These are phyloP conservation scores for Megalurothrips usitatus DNA, from an alignment of 2,888 invertebrate species.

Conservation along the genomic window DNA sequence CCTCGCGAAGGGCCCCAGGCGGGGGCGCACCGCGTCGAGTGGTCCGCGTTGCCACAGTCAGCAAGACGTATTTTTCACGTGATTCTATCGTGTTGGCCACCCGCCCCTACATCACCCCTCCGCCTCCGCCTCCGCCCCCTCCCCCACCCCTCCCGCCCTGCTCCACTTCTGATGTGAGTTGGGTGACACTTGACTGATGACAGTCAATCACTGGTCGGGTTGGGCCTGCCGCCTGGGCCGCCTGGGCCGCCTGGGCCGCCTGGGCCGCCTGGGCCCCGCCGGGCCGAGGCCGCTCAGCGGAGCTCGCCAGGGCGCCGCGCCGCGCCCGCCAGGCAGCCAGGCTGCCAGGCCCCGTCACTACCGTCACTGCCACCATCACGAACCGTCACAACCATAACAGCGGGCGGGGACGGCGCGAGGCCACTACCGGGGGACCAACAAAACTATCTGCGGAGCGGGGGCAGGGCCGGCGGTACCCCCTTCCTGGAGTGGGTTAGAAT, in stretches of 20 bases:
- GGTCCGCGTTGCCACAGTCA: not conserved
- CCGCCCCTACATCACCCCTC: not conserved
- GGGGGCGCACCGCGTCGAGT: not conserved
- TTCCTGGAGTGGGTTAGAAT: too few relatives aligned
- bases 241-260: not conserved
- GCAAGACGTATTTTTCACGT: constrained; percentile 22
- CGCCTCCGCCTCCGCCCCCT: not conserved
- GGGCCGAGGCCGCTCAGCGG: too few relatives aligned
- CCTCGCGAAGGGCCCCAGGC: not conserved
- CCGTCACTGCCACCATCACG: constrained; percentile 2
- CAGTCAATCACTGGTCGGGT: constrained; percentile 25
- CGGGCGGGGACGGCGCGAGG: too few relatives aligned
- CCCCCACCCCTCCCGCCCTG: not conserved
- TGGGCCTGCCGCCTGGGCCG: not conserved
- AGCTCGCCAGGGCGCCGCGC: not conserved
- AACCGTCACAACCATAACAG: too few relatives aligned
- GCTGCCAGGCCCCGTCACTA: not conserved
- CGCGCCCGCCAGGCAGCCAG: too few relatives aligned
- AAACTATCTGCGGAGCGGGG: too few relatives aligned
- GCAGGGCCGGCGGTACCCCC: too few relatives aligned
- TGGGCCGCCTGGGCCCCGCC: not conserved
- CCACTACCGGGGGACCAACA: too few relatives aligned
- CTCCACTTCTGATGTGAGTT: constrained; percentile 26
- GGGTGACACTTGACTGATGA: constrained; percentile 24
- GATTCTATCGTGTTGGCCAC: constrained; percentile 25